A percentile compares a stretch with the other conserved stretches of the same genome.
phyloP scores from a whole-genome alignment of 2,888 invertebrate species.

The Papilio protenor region DNA sequence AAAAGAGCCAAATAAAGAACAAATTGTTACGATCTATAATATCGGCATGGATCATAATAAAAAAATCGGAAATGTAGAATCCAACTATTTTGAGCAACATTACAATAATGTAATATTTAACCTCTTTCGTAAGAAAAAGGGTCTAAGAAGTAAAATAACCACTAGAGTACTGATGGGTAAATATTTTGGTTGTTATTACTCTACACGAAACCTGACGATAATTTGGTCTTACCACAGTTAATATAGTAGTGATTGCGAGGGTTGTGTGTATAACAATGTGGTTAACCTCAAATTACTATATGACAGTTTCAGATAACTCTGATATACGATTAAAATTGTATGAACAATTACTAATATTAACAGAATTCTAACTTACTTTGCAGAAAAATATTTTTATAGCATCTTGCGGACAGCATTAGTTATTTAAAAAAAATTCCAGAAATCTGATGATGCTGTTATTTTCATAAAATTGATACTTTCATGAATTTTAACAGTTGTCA shows the following conservation, averaged over 20 bases:
- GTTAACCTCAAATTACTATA: slow-evolving; percentile 41
- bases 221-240: slow-evolving; percentile 26
- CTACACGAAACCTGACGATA: slow-evolving; percentile 12
- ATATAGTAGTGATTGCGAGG: slow-evolving; percentile 8
- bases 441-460: too few relatives aligned
- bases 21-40: too few relatives aligned
- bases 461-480: too few relatives aligned
- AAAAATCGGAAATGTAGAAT: too few relatives aligned
- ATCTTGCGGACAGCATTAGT: too few relatives aligned
- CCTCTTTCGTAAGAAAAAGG: neutral
- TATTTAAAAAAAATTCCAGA: too few relatives aligned
- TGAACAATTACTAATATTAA: neutral
- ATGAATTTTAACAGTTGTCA: too few relatives aligned
- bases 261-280: slow-evolving; percentile 34
- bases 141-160: neutral
- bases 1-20: too few relatives aligned
- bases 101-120: neutral
- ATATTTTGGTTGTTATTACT: neutral
- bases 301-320: slow-evolving; percentile 36
- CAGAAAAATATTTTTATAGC: neutral
- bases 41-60: too few relatives aligned
- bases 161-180: too few relatives aligned
- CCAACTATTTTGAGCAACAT: too few relatives aligned
- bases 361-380: neutral
- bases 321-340: slow-evolving; percentile 11